Percentiles rank a stretch among this genome's conserved stretches.
These are phyloP conservation scores for Ancistrus triradiatus DNA, from an alignment of 2,113 vertebrate genomes.

Conservation along the genomic window DNA sequence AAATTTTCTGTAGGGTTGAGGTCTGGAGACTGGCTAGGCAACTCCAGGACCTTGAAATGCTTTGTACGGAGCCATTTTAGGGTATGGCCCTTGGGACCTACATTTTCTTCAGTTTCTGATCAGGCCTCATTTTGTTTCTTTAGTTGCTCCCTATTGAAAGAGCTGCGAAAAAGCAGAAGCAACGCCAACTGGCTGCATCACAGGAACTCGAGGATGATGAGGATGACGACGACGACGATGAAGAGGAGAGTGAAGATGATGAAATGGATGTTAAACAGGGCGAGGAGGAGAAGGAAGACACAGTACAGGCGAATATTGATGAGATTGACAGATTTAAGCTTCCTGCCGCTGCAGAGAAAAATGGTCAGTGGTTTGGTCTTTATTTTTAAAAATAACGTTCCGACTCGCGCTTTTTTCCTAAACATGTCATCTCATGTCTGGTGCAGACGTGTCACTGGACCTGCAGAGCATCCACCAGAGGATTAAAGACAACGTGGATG, in stretches of 20 bases:
- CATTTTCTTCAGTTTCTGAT: constrained; percentile 75
- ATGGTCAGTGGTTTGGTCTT: constrained; percentile 62
- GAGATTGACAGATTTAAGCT: constrained; percentile 77
- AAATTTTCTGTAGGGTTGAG: too few relatives aligned
- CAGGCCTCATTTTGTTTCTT: constrained; percentile 25
- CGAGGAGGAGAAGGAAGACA: constrained; percentile 59
- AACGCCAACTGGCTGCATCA: constrained; percentile 52
- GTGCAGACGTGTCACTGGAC: constrained; percentile 71
- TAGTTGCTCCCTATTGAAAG: constrained; percentile 92
- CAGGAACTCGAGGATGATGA: constrained; percentile 63
- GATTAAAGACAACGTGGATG: constrained; percentile 90
- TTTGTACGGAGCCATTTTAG: not conserved
- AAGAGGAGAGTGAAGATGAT: constrained; percentile 46
- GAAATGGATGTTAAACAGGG: constrained; percentile 57
- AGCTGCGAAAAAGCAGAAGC: constrained; percentile 79
- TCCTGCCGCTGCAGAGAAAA: constrained; percentile 71
- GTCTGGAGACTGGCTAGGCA: not conserved
- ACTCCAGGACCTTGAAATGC: not conserved
- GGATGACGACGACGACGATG: constrained; percentile 50
- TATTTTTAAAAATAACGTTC: too few relatives aligned
- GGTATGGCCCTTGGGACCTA: not conserved
- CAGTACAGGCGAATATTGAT: constrained; percentile 80
- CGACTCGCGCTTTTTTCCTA: too few relatives aligned
- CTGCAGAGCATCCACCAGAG: constrained; percentile 83
- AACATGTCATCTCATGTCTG: not conserved